Base-by-base conservation (phyloP, 2,888 invertebrate species). In the Lamellibrachia satsuma region DNA sequence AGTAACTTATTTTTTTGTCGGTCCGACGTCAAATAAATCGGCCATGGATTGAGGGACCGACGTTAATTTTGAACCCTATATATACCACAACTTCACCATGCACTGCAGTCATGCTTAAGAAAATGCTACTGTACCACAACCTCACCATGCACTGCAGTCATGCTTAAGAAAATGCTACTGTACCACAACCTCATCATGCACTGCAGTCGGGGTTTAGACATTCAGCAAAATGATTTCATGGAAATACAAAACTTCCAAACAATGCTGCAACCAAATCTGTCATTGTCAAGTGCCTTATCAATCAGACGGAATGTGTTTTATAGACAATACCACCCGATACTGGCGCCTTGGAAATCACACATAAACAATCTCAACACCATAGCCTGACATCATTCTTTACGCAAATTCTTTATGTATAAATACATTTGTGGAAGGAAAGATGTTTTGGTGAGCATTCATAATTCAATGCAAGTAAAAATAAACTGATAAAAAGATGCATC, bases 301-400 rank as follows among this genome's bases (percentile, higher is more conserved):
- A 75, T 75, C 75, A 75, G 75, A 75, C 75, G 22, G 75, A 75
- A 75, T 75, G 75, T 15, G 75, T 75, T n/a, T 75, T 75, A n/a
- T 75, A 75, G n/a, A 75, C n/a, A 75, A 75, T n/a, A 6, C 3
- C n/a, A 75, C n/a, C 75, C 6, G 75, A 75, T 15, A 75, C 22
- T 11, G 75, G 75, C 75, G 22, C 75, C 75, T 75, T 75, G 22
- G 22, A 22, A 75, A 22, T 22, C 75, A 75, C 75, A 75, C 75
- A 75, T 75, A 75, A 75, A 75, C 75, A 75, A 75, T 15, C 60
- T 75, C n/a, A 75, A 75, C 22, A 75, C 75, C 15, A 75, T n/a
- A 75, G 75, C 75, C 22, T 75, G 22, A 75, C 75, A 75, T 22
- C 75, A 75, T 75, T 75, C 75, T 75, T 75, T 75, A 75, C n/a